phyloP scores from a whole-genome alignment of 2,888 invertebrate genomes.

The Drosophila emarginata region DNA sequence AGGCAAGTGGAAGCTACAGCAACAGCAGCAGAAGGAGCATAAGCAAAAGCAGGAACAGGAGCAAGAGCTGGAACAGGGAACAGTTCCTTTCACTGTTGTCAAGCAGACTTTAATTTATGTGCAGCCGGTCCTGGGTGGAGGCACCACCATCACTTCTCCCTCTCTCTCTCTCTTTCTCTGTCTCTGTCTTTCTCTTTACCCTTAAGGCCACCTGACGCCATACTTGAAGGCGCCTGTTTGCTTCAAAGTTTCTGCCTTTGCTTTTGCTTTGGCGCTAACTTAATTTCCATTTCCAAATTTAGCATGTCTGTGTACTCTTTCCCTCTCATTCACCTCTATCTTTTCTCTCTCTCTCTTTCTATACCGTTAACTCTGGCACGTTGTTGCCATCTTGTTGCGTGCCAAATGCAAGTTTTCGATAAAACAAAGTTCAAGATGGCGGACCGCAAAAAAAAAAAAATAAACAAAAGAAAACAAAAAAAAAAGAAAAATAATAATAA shows the following conservation, averaged over 20 bases:
- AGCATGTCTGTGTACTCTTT: conserved; percentile 48
- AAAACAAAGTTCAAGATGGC: conserved; percentile 35
- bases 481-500: too few relatives aligned
- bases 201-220: conserved; percentile 39
- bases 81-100: conserved; percentile 36
- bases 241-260: conserved; percentile 23
- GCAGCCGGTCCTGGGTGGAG: conserved; percentile 27
- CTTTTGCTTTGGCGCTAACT: conserved; percentile 39
- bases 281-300: conserved; percentile 72
- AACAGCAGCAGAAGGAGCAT: conserved; percentile 24
- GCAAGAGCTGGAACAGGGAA: conserved; percentile 18
- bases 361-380: conserved; percentile 48
- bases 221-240: conserved; percentile 31
- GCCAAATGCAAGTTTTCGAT: conserved; percentile 67
- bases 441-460: neutral
- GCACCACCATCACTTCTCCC: neutral
- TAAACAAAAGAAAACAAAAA: conserved; percentile 14
- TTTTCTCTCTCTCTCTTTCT: conserved; percentile 6
- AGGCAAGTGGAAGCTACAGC: conserved; percentile 30
- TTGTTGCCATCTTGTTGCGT: conserved; percentile 46
- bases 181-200: neutral
- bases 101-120: conserved; percentile 49
- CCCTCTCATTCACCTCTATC: conserved; percentile 20
- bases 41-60: conserved; percentile 10
- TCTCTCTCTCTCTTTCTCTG: neutral